Evolutionary conservation across 2,888 invertebrate species (phyloP).

Genomic region (Ormia ochracea): DNA sequence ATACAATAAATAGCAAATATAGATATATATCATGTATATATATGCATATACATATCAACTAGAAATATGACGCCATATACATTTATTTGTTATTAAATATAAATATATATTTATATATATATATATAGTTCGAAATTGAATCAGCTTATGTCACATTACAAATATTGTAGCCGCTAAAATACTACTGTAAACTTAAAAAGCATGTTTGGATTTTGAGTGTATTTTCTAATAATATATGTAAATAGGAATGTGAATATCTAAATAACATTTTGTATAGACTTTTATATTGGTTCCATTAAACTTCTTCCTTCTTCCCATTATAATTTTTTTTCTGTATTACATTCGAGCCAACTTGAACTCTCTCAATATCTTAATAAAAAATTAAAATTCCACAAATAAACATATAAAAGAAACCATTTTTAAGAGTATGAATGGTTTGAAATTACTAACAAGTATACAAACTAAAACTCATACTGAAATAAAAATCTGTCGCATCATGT

Average conservation of each 20-base stretch:
- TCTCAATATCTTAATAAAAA: slow-evolving; percentile 38
- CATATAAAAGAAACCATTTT: slow-evolving; percentile 15
- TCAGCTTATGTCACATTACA: too few relatives aligned
- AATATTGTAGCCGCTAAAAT: too few relatives aligned
- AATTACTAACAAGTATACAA: neutral
- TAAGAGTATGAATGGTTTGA: slow-evolving; percentile 13
- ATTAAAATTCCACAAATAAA: slow-evolving; percentile 51
- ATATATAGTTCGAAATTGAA: too few relatives aligned
- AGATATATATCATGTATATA: too few relatives aligned
- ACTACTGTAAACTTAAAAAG: too few relatives aligned
- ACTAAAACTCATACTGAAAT: slow-evolving; percentile 5
- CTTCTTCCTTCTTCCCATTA: slow-evolving; percentile 63
- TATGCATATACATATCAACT: too few relatives aligned
- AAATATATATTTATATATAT: too few relatives aligned
- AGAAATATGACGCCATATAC: too few relatives aligned
- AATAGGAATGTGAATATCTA: slow-evolving; percentile 15
- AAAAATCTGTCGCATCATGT: slow-evolving; percentile 55
- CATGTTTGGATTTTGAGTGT: slow-evolving; percentile 2
- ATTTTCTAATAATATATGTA: slow-evolving; percentile 1
- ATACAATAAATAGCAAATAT: too few relatives aligned
- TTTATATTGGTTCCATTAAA: slow-evolving; percentile 68
- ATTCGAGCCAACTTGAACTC: slow-evolving; percentile 27
- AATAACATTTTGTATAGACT: slow-evolving; percentile 51
- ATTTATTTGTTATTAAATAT: too few relatives aligned
- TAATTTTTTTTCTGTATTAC: slow-evolving; percentile 35